phyloP scores from a whole-genome alignment of 2,888 invertebrate species.

The Gandaritis pyraliata region DNA sequence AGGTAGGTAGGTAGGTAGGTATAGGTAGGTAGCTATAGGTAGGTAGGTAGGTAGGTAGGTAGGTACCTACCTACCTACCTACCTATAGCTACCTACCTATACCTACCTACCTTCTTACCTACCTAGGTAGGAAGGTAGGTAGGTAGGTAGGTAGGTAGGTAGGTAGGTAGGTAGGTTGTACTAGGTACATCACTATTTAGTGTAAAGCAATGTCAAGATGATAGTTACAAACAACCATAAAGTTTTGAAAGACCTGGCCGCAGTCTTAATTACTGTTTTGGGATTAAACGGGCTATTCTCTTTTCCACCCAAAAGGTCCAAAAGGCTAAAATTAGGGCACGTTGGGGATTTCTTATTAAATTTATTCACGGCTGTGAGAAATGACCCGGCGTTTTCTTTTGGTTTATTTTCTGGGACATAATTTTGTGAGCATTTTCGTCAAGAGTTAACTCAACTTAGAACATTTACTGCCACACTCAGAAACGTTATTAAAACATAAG shows the following conservation, averaged over 20 bases:
- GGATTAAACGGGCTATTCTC: slow-evolving; percentile 57
- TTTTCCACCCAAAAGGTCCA: slow-evolving; percentile 25
- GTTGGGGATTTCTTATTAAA: slow-evolving; percentile 59
- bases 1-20: too few relatives aligned
- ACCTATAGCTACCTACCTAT: too few relatives aligned
- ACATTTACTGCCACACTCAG: neutral
- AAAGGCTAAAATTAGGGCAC: slow-evolving; percentile 52
- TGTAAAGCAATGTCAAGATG: too few relatives aligned
- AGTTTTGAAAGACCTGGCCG: slow-evolving; percentile 47
- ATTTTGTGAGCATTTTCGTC: slow-evolving; percentile 15
- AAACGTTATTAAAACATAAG: too few relatives aligned
- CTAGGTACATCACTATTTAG: too few relatives aligned
- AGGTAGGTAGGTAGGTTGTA: too few relatives aligned
- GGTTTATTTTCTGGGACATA: slow-evolving; percentile 21
- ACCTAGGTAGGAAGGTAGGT: too few relatives aligned
- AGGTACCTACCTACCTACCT: too few relatives aligned
- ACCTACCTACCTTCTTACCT: too few relatives aligned
- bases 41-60: too few relatives aligned
- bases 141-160: too few relatives aligned
- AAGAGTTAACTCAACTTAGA: neutral
- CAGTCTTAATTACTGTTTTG: slow-evolving; percentile 42
- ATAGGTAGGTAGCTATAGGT: too few relatives aligned
- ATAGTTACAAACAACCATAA: slow-evolving; percentile 25
- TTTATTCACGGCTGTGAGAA: slow-evolving; percentile 58
- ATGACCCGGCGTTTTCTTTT: slow-evolving; percentile 39